Percentiles rank a stretch among this genome's conserved stretches.
phyloP scores from a whole-genome alignment of 2,797 vertebrate species.

The Trachurus trachurus region DNA sequence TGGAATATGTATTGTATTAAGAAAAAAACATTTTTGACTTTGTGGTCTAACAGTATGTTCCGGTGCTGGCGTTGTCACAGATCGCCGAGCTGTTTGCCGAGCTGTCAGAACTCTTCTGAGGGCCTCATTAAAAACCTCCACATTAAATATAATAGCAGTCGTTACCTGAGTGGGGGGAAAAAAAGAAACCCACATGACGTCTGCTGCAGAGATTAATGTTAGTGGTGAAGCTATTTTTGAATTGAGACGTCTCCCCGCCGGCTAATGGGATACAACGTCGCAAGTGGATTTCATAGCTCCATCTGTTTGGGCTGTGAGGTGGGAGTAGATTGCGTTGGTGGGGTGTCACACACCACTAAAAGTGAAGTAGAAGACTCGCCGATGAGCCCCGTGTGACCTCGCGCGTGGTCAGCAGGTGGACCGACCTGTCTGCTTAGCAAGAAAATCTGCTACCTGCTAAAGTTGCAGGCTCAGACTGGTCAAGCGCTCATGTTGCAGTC shows the following conservation, averaged over 20 bases:
- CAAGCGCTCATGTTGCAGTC: constrained; percentile 66
- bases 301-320: constrained; percentile 50
- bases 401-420: constrained; percentile 72
- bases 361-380: constrained; percentile 12
- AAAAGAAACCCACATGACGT: constrained; percentile 34
- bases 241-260: constrained; percentile 54
- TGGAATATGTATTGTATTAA: constrained; percentile 36
- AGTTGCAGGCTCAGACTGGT: constrained; percentile 47
- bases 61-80: constrained; percentile 35
- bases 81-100: constrained; percentile 50
- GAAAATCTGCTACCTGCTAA: constrained; percentile 59
- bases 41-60: constrained; percentile 41
- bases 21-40: constrained; percentile 38
- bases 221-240: constrained; percentile 56
- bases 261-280: constrained; percentile 46
- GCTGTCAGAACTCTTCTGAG: constrained; percentile 68
- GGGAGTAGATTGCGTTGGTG: constrained; percentile 26
- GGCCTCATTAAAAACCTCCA: constrained; percentile 70
- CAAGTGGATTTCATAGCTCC: constrained; percentile 42
- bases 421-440: constrained; percentile 62
- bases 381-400: constrained; percentile 37
- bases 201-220: constrained; percentile 67
- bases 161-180: constrained; percentile 69
- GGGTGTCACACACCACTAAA: constrained; percentile 14
- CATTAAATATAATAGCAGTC: constrained; percentile 72